phyloP scores from a whole-genome alignment of 2,797 vertebrate genomes.

The Falco berigora region DNA sequence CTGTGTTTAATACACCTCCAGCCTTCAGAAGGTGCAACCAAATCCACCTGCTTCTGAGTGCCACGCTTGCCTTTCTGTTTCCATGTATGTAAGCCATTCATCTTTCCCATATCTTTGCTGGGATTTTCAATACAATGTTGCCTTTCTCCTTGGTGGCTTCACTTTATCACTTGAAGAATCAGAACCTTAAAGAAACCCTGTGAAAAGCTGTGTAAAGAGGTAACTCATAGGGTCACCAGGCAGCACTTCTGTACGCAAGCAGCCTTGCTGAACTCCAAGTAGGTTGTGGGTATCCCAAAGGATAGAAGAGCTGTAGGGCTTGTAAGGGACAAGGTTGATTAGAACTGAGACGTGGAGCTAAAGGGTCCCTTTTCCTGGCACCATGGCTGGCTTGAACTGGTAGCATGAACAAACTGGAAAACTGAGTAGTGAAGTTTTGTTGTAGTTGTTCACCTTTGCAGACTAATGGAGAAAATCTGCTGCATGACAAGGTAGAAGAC shows the following conservation, averaged over 20 bases:
- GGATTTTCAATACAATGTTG: slow-evolving; percentile 15
- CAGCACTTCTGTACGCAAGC: background rate
- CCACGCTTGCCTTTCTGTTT: background rate
- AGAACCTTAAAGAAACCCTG: background rate
- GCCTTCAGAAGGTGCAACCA: background rate
- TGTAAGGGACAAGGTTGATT: background rate
- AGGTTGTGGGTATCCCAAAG: background rate
- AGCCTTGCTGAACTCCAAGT: background rate
- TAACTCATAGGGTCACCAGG: background rate
- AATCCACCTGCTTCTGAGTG: background rate
- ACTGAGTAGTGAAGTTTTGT: background rate
- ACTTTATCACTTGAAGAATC: background rate
- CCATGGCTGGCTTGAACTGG: background rate
- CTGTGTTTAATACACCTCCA: background rate
- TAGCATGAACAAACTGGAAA: background rate
- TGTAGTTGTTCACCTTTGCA: background rate
- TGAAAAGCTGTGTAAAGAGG: background rate
- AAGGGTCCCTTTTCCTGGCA: background rate
- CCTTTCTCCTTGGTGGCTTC: slow-evolving; percentile 5
- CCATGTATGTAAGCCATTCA: background rate
- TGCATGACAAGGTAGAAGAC: background rate
- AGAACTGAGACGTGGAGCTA: background rate
- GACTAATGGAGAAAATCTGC: background rate
- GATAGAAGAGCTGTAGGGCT: background rate
- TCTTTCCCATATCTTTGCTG: background rate